phyloP scores from a whole-genome alignment of 2,113 vertebrate species.

The Phyllostomus hastatus region DNA sequence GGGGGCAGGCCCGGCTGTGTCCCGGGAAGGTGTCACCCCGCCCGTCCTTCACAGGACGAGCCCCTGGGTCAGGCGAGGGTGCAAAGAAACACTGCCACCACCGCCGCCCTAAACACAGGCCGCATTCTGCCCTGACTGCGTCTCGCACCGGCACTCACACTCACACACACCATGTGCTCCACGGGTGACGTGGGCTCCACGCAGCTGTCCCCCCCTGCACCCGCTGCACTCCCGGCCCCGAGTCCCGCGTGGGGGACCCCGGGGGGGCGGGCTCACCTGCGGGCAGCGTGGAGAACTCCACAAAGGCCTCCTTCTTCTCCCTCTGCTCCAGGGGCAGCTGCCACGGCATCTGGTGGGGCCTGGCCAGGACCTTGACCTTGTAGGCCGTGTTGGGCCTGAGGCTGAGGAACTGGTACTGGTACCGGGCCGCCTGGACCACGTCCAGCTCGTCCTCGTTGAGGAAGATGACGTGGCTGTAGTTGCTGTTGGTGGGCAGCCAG shows the following conservation, averaged over 20 bases:
- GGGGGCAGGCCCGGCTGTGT: not conserved
- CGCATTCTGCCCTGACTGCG: rapidly evolving
- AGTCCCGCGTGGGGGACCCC: rapidly evolving
- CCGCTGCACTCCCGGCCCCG: rapidly evolving
- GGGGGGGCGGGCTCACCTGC: slow-evolving; percentile 84
- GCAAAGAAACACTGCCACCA: not conserved
- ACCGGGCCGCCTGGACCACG: slow-evolving; percentile 90
- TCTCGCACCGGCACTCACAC: not conserved
- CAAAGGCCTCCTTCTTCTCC: slow-evolving; percentile 92
- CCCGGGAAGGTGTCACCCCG: rapidly evolving
- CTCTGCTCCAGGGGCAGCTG: slow-evolving; percentile 95
- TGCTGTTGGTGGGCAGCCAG: slow-evolving; percentile 97
- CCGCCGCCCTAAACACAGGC: not conserved
- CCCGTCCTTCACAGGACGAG: rapidly evolving
- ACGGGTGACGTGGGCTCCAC: not conserved
- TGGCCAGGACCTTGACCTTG: slow-evolving; percentile 92
- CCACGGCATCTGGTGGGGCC: slow-evolving; percentile 99
- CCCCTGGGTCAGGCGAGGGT: not conserved
- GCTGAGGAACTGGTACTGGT: slow-evolving; percentile 94
- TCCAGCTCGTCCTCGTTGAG: slow-evolving; percentile 94
- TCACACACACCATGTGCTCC: too few species aligned
- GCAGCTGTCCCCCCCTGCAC: not conserved
- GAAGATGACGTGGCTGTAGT: slow-evolving; percentile 96
- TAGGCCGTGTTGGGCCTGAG: slow-evolving; percentile 92
- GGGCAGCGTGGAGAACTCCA: slow-evolving; percentile 96